Conservation (phyloP, 2,113 vertebrate genomes). For the Felis chaus region DNA sequence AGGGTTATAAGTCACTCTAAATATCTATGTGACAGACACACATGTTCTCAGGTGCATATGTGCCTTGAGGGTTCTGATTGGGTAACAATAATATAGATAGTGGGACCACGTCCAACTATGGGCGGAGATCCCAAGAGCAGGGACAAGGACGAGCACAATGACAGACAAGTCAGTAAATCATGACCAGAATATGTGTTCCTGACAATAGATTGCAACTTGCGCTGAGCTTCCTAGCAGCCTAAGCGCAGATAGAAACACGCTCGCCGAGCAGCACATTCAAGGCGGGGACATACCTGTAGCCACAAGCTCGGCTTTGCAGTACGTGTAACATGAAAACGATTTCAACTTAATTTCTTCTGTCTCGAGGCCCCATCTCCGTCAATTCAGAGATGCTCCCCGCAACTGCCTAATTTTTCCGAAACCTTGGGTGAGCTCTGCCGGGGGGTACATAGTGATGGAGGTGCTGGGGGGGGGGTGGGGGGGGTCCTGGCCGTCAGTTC, state of each 20-base stretch:
- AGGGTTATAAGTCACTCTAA: not conserved
- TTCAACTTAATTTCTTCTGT: not conserved
- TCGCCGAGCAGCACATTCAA: rapidly evolving
- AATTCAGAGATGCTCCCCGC: not conserved
- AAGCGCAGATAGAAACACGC: not conserved
- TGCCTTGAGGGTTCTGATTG: not conserved
- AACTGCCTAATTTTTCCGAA: not conserved
- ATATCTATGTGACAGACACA: rapidly evolving
- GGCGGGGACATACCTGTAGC: rapidly evolving
- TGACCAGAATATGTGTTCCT: not conserved
- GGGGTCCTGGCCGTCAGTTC: not conserved
- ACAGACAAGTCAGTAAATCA: rapidly evolving
- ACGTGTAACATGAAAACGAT: too few species aligned
- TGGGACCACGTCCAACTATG: rapidly evolving
- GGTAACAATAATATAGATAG: rapidly evolving
- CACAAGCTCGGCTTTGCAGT: rapidly evolving
- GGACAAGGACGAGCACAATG: not conserved
- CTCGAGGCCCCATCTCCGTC: rapidly evolving
- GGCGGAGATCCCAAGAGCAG: too few species aligned
- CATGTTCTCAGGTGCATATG: rapidly evolving
- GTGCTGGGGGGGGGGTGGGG: too few species aligned
- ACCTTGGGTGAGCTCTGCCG: not conserved
- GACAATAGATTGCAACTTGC: rapidly evolving
- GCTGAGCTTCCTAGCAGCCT: not conserved
- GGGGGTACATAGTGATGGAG: rapidly evolving